Evolutionary conservation across 2,888 invertebrate species (phyloP), one percentile per base, ranked within the genome.

Genomic region (Synanthedon tipuliformis): DNA sequence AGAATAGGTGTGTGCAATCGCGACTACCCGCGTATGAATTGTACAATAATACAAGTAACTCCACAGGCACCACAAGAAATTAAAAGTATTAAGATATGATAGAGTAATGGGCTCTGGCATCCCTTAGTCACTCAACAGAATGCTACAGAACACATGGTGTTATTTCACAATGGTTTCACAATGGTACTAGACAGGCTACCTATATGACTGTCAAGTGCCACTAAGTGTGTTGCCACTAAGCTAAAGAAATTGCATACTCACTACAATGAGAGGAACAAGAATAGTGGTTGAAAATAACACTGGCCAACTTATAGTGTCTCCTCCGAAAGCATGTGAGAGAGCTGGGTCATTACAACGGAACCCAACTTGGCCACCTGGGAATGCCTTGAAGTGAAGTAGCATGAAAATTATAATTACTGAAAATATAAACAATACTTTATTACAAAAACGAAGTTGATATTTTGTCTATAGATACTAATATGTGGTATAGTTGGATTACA

Each of bases 331-430:
- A 62, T 90, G 86, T 0, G 91, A 90, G 40, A 94, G 86, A 11
- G 89, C 87, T 0, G 92, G 92, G 65, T 94, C 94, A 56, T 90
- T 89, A 75, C 94, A 94, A 56, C 81, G 88, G 73, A 93, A 94
- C 3, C 93, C 93, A 0, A 89, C 66, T 58, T 88, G 88, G 4
- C 88, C 83, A n/a, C 88, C 87, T 0, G 92, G 92, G 1, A 93
- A 59, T 8, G 89, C 60, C 5, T 89, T 89, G 11, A 89, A 76
- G 68, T 93, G 92, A 48, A 91, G 76, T 27, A 91, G 56, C 0
- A 82, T 58, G 55, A 92, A 78, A 55, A 90, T 59, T 2, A 89
- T 63, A 1, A 88, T 53, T 53, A 89, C 91, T 92, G 89, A 53
- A 90, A 91, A 56, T 65, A 64, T 65, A 65, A 60, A 56, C 59